A percentile compares a stretch with the other conserved stretches of the same genome.
These are phyloP conservation scores for Condylura cristata DNA, from an alignment of 2,113 vertebrate species.

Conservation along the genomic window DNA sequence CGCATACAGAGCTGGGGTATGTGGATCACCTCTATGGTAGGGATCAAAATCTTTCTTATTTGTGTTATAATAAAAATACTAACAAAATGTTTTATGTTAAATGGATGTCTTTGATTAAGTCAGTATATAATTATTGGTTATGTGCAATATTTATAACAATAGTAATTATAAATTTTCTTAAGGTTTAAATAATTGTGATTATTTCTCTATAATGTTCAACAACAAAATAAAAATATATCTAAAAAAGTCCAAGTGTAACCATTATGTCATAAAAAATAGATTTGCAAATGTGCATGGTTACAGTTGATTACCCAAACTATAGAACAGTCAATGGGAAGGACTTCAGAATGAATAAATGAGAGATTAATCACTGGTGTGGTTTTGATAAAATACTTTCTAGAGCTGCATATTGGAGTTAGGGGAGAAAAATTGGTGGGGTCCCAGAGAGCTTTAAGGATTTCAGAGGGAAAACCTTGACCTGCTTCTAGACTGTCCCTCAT, in stretches of 20 bases:
- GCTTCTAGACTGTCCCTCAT: background rate
- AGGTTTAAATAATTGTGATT: background rate
- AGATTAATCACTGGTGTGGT: accelerated
- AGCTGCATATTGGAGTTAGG: background rate
- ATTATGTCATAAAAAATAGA: background rate
- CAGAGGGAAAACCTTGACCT: background rate
- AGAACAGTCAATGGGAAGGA: accelerated
- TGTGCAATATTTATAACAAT: background rate
- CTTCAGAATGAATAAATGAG: background rate
- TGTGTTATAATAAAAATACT: no score
- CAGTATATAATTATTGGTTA: background rate
- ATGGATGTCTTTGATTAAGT: background rate
- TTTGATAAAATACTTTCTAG: background rate
- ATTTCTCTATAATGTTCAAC: background rate
- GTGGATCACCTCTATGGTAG: no score
- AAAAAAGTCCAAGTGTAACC: background rate
- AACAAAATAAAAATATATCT: background rate
- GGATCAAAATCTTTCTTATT: no score
- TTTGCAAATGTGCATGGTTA: background rate
- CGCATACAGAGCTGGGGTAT: no score
- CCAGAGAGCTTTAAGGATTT: background rate
- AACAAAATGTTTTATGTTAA: no score
- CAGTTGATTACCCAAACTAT: background rate
- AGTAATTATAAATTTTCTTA: background rate
- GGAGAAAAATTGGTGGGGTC: background rate